phyloP scores from a whole-genome alignment of 1,140 invertebrate species.

The Pogonomyrmex barbatus region DNA sequence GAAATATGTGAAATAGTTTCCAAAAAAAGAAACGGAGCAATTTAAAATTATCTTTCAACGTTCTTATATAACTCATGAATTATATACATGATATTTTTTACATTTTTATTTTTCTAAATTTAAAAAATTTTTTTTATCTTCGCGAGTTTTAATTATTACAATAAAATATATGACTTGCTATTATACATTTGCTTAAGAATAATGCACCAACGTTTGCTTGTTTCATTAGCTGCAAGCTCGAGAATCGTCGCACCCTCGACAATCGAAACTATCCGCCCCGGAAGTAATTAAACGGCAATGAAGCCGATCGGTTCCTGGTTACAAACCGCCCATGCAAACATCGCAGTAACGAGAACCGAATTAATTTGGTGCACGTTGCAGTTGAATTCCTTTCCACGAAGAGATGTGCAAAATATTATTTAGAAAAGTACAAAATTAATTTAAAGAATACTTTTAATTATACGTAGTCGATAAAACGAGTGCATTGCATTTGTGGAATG shows the following conservation, averaged over 20 bases:
- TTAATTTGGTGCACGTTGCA: constrained; percentile 48
- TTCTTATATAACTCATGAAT: not conserved
- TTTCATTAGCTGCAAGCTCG: constrained; percentile 38
- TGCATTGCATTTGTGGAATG: not conserved
- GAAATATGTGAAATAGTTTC: not conserved
- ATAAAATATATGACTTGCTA: not conserved
- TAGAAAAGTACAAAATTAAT: constrained; percentile 9
- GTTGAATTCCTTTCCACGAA: constrained; percentile 10
- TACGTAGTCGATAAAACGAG: not conserved
- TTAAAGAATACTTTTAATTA: not conserved
- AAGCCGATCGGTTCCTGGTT: constrained; percentile 50
- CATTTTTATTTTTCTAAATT: not conserved
- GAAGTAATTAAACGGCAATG: constrained; percentile 78
- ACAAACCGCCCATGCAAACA: constrained; percentile 52
- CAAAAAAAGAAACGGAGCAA: not conserved
- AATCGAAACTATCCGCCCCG: constrained; percentile 62
- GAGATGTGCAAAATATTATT: not conserved
- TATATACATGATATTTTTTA: not conserved
- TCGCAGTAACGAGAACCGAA: constrained; percentile 45
- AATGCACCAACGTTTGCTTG: constrained; percentile 24
- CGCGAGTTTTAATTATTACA: not conserved
- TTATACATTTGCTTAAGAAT: constrained; percentile 11
- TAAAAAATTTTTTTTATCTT: not conserved
- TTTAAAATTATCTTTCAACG: not conserved
- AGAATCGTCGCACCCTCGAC: constrained; percentile 33